Evolutionary conservation across 2,797 vertebrate genomes (phyloP).

Genomic region (Hippopotamyrus pictus): DNA sequence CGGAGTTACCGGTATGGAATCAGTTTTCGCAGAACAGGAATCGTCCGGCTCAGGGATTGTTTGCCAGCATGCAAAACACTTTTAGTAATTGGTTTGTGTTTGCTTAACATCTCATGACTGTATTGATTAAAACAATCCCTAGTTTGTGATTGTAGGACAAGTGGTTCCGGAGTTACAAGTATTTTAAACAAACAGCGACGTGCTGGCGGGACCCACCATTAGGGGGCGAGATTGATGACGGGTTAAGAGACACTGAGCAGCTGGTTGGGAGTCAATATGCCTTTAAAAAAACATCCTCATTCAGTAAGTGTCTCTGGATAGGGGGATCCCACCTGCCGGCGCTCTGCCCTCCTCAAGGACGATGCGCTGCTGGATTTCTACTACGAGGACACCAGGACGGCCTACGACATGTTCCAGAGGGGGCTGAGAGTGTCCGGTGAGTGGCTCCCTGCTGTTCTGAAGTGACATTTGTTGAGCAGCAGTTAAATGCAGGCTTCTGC

Average conservation of each 20-base stretch:
- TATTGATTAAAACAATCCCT: background rate
- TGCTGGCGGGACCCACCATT: background rate
- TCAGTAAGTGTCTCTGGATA: constrained; percentile 25
- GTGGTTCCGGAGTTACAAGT: background rate
- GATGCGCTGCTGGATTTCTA: constrained; percentile 66
- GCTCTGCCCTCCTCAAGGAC: constrained; percentile 64
- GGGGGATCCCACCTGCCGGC: constrained; percentile 62
- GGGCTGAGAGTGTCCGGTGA: constrained; percentile 62
- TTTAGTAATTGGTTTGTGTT: background rate
- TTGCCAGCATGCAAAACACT: background rate
- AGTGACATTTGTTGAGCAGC: background rate
- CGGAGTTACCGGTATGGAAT: background rate
- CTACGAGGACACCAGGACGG: constrained; percentile 64
- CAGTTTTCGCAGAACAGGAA: background rate
- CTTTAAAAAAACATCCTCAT: background rate
- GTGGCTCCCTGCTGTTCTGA: background rate
- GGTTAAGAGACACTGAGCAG: background rate
- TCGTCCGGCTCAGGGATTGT: background rate
- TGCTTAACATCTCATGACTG: background rate
- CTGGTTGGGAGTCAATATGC: background rate
- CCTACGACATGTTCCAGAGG: constrained; percentile 68
- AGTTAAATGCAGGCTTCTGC: background rate
- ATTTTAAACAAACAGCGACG: background rate
- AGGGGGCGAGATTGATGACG: background rate
- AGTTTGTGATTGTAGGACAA: background rate